Conservation (phyloP, 2,113 vertebrate genomes). For the Vulpes ferrilata region DNA sequence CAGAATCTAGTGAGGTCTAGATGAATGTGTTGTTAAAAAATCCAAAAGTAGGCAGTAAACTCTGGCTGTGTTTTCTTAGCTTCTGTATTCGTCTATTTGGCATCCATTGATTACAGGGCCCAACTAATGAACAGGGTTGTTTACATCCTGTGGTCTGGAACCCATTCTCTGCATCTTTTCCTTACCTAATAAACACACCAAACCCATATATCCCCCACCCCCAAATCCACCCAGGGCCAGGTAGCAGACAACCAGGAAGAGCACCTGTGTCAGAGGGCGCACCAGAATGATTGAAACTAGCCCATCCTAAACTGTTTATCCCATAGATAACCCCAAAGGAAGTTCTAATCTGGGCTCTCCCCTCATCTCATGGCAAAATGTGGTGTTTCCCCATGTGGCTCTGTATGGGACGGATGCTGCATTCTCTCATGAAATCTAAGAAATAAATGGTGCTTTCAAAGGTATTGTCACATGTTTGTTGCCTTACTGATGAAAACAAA, state of each 20-base stretch:
- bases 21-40: not conserved
- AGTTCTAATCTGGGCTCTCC: not conserved
- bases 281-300: not conserved
- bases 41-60: not conserved
- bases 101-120: not conserved
- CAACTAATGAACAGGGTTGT: not conserved
- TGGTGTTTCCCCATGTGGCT: not conserved
- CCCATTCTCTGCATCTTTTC: not conserved
- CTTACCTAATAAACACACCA: not conserved
- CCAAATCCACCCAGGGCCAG: not conserved
- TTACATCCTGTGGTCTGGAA: not conserved
- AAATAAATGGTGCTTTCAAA: not conserved
- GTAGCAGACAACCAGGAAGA: not conserved
- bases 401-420: rapidly evolving
- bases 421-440: not conserved
- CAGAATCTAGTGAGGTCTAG: not conserved
- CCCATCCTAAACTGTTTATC: not conserved
- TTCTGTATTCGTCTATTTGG: not conserved
- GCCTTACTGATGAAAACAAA: not conserved
- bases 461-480: not conserved
- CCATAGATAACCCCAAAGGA: not conserved
- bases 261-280: rapidly evolving
- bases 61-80: not conserved
- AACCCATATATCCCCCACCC: not conserved
- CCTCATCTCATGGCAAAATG: not conserved